Evolutionary conservation across 1,140 invertebrate genomes (phyloP), one percentile per base, ranked within the genome.

Genomic region (Schlechtendalia chinensis): DNA sequence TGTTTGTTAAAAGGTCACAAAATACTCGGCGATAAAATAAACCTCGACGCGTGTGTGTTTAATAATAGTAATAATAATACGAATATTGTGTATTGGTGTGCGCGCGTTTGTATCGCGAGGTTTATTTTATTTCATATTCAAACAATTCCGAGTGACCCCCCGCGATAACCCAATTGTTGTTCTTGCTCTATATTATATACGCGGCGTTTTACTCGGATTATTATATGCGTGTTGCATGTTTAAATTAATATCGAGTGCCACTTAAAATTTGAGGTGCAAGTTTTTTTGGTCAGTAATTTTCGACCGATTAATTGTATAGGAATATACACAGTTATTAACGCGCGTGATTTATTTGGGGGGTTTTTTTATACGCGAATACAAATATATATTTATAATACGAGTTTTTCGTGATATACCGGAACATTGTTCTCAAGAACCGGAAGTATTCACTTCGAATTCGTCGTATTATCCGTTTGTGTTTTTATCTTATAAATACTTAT

Each of bases 81-180:
- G 29, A 74, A 56, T 50, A 39, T 24, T 58, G 50, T 77, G 32
- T 77, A 74, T 32, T 19, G 54, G 24, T 32, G 50, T 75, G 54
- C 45, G 17, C 27, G 29, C 32, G 45, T 5, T 0, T 22, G 50
- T 16, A 45, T n/a, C 14, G 32, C 32, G 3, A 39, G 32, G 32
- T 39, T 39, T 39, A 39, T 39, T 39, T 39, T 4, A 39, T 39
- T 8, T 19, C 45, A n/a, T 27, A 59, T 58, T 77, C 14, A 59
- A 77, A 39, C 29, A 75, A 56, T 14, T 75, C 19, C 27, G 19
- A 58, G 16, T 77, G 72, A 77, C 74, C 56, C 32, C n/a, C 8
- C 8, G 8, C n/a, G 22, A 59, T 77, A 77, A 77, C 56, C 56
- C 56, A 77, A 77, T 77, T 77, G 59, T 58, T 58, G 8, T 16